Evolutionary conservation across 2,797 vertebrate species (phyloP).

Genomic region (Gymnothorax reevesii): DNA sequence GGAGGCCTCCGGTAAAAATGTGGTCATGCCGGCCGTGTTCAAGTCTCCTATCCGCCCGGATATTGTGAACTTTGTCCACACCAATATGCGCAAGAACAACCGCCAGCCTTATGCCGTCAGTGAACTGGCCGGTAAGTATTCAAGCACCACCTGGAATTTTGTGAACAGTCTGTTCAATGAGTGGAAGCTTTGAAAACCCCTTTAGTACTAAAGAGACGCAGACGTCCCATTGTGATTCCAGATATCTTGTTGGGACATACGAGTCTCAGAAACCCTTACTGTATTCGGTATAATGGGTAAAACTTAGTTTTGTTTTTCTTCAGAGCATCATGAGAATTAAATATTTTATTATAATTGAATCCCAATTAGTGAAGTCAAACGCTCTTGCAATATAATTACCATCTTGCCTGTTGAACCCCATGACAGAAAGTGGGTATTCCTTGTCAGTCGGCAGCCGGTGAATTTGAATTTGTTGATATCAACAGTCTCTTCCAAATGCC

Average conservation of each 20-base stretch:
- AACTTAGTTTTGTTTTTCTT: too few species aligned
- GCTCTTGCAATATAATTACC: not conserved
- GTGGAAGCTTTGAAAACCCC: not conserved
- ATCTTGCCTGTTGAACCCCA: not conserved
- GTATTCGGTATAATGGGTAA: too few species aligned
- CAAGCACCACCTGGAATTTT: not conserved
- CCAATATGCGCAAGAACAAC: slow-evolving; percentile 96
- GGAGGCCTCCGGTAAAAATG: slow-evolving; percentile 91
- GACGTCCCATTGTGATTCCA: too few species aligned
- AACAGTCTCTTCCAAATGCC: not conserved
- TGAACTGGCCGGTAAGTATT: slow-evolving; percentile 83
- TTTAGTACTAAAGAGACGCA: not conserved
- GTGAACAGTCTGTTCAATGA: not conserved
- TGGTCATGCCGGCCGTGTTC: slow-evolving; percentile 95
- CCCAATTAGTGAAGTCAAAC: not conserved
- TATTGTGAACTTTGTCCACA: slow-evolving; percentile 97
- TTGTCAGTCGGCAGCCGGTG: not conserved
- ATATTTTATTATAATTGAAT: too few species aligned
- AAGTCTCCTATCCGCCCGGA: slow-evolving; percentile 96
- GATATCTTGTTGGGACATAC: too few species aligned
- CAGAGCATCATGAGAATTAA: too few species aligned
- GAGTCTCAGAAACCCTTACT: too few species aligned
- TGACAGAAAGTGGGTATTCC: not conserved
- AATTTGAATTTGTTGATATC: not conserved
- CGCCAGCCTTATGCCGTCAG: slow-evolving; percentile 97